Evolutionary conservation across 2,888 invertebrate species (phyloP), one percentile per base, ranked within the genome.

Genomic region (Noctua fimbriata): DNA sequence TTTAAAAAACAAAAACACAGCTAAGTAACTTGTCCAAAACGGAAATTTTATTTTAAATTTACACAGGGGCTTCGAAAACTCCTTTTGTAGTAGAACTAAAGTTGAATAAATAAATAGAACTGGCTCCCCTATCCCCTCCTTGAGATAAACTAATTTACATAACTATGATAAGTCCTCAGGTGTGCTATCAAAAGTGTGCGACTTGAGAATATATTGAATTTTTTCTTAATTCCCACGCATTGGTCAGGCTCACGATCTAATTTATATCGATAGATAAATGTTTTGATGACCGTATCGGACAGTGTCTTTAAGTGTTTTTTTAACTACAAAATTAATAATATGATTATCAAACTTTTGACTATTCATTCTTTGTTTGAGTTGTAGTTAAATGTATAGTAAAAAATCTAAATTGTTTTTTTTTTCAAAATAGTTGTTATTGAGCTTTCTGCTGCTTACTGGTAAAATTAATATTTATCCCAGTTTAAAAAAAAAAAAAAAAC

Each of bases 101-200:
- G 1, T 69, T 78, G 47, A 52, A 69, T 41, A 24, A 16, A 69
- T 47, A 78, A 69, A 69, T 41, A 49, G n/a, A 69, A 44, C 21
- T 75, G 47, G 21, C 28, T 44, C 65, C 79, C 60, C 36, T 75
- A n/a, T 76, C 69, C 63, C 58, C 65, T 70, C n/a, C 1, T 52
- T 52, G 41, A 41, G 67, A 81, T 70, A 81, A 84, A 73, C 58
- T 49, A 71, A 87, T 85, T 87, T 83, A 84, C 81, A 87, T 81
- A 87, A 2, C 36, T 66, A 73, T 80, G 41, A 84, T 73, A 84
- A 84, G 32, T 74, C 18, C 71, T 72, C 81, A 76, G 81, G 47
- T 81, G 73, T 73, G 72, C 60, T 18, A 76, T 71, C 60, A 77
- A 84, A 78, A 80, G 44, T 65, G 60, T 73, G 32, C 32, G 65